phyloP scores from a whole-genome alignment of 2,888 invertebrate genomes.

The Volucella inflata region DNA sequence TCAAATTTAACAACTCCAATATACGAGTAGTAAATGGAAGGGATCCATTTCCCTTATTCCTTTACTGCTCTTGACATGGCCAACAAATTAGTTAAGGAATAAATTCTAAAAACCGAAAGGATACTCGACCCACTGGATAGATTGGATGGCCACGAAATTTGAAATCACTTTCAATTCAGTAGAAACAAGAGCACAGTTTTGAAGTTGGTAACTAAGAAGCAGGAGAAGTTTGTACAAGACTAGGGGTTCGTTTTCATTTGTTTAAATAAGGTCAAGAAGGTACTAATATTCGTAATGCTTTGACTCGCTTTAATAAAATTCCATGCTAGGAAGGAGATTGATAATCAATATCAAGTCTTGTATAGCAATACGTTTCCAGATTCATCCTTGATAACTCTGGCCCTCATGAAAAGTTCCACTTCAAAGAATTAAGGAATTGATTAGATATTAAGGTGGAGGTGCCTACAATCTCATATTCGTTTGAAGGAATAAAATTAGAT shows the following conservation, averaged over 20 bases:
- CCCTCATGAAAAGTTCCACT: neutral
- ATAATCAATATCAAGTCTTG: conserved; percentile 1
- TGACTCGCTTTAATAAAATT: conserved; percentile 2
- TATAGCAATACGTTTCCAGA: neutral
- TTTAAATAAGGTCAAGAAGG: conserved; percentile 35
- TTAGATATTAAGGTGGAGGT: neutral
- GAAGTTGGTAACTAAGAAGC: neutral
- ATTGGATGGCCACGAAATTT: conserved; percentile 43
- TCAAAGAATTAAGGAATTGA: conserved; percentile 23
- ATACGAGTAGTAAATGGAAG: no score
- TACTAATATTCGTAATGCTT: neutral
- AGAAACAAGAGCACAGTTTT: conserved; percentile 17
- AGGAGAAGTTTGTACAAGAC: neutral
- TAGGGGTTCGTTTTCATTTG: neutral
- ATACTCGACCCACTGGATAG: conserved; percentile 43
- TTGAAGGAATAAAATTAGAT: neutral
- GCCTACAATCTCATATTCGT: neutral
- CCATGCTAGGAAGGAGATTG: conserved; percentile 10
- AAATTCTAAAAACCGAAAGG: conserved; percentile 7
- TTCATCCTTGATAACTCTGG: neutral
- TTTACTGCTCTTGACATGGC: conserved; percentile 9
- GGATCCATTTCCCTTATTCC: no score
- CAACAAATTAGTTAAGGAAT: conserved; percentile 31
- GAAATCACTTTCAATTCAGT: conserved; percentile 45
- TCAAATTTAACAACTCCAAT: no score